Evolutionary conservation across 1,140 invertebrate genomes (phyloP), one percentile per base, ranked within the genome.

Genomic region (Drosophila burlai): DNA sequence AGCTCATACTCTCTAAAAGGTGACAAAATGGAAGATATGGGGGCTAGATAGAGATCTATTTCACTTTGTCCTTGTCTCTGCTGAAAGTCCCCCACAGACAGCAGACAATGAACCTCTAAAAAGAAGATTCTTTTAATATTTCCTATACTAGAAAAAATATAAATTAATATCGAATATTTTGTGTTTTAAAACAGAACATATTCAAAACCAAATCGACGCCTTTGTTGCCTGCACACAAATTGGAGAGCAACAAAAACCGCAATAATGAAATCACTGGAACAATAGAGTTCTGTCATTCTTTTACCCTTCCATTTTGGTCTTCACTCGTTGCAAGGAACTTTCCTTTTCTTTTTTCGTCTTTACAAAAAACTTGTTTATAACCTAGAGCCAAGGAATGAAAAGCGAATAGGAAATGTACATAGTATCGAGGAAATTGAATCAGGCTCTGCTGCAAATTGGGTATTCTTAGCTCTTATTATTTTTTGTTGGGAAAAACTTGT

Each of bases 31-130:
- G 7, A 24, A 38, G 16, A 21, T 15, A 63, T 49, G 13, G 18
- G 26, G 36, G 29, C 15, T n/a, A 47, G 50, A 31, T 66, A 47
- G 15, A 38, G n/a, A 72, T 40, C 34, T 43, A 40, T 26, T 74
- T 63, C 75, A 76, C 58, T 83, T 80, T 76, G 68, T 76, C 71
- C 64, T 46, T 68, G 80, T 66, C 80, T 61, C 54, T 62, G 52
- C 36, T 29, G 38, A 63, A 74, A 74, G 29, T 7, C 31, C 21
- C 4, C 18, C 34, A 64, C 63, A 50, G 60, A 57, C 46, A 62
- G 34, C 40, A 47, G 54, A 77, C 63, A 64, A 38, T 24, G 36
- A 42, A 58, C 76, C 52, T 75, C 64, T 52, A 49, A 36, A 65
- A 45, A 7, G 16, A 16, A 29, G 45, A 36, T 57, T 47, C 62